Evolutionary conservation across 2,113 vertebrate species (phyloP), one percentile per base, ranked within the genome.

Genomic region (Neoarius graeffei): DNA sequence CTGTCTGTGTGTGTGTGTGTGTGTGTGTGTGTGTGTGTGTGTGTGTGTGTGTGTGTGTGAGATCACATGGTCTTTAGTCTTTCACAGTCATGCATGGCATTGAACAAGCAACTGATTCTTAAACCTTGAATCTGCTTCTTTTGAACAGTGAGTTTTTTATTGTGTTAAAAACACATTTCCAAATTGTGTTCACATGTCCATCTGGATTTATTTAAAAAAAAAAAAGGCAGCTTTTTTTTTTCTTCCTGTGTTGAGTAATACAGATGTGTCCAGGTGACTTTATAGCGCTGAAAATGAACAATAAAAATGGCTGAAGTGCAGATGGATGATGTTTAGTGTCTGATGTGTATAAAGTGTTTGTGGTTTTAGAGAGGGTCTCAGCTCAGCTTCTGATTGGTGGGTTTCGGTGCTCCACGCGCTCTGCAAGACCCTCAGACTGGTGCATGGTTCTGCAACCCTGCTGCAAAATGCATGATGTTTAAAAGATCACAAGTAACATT

Each of bases 371-470:
- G 42, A 87, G 85, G 88, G 62, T 66, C 25, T n/a, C 67, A 80
- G 76, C 66, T 64, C 48, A 25, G 9, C 59, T 60, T 84, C 81
- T 91, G 80, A 89, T 92, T 56, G 87, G 93, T 89, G 90, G 91
- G 92, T 89, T 93, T 91, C 88, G 91, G 89, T 91, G 67, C 19
- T 48, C 54, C 56, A 42, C 35, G 57, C 56, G 56, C 13, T 20
- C 27, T 73, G 88, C 91, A 93, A 85, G 93, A 93, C 91, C 93
- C 90, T 90, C 0, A n/a, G 1, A 42, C 88, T 56, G 67, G 52
- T 93, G 94, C 93, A 94, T 81, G 62, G 50, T 87, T 92, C 84
- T 94, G 94, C 94, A 93, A 67, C 50, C 3, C 82, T 89, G 57
- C 85, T 94, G 94, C 94, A 94, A 92, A 25, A 60, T 85, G 84